Base-by-base conservation (phyloP, 2,797 vertebrate species). In the Chaunax sp. region DNA sequence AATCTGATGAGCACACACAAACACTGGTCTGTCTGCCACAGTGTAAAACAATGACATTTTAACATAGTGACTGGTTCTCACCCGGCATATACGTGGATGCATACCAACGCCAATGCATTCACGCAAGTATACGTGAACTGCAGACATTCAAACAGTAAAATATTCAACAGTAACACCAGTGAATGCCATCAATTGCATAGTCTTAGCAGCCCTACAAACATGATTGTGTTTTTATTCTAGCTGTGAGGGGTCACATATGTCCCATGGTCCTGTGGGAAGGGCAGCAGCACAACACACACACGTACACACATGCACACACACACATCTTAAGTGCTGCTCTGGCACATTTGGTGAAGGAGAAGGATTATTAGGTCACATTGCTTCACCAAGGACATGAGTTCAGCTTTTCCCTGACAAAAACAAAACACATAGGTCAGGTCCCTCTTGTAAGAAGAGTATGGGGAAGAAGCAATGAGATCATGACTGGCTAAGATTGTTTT, bases 141-240 rank as follows among this genome's bases (percentile, higher is more conserved):
- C 57, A 77, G 56, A 75, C 66, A 79, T 49, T 18, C 33, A 70
- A 59, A 61, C 41, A 77, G 41, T 44, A 44, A 73, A 71, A 76
- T 78, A 74, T 87, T 82, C 75, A 77, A 62, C 43, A 43, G 18
- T 63, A 64, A 55, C 64, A 74, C 43, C 0, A 4, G 49, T 75
- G 84, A 92, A 92, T 88, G 90, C 91, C 88, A 87, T 69, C 44
- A 90, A 88, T 90, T 87, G 69, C 89, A 92, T 91, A 79, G 28
- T 23, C 72, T 82, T 66, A 83, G 61, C 59, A 18, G 11, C 19
- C 20, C 22, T 66, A 23, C 50, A 8, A 58, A 64, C 49, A 75
- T 60, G 33, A 67, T 58, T 82, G 76, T 76, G 50, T 73, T 68
- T 78, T 64, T 66, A 63, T 75, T 82, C 64, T 67, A 20, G 61